Base-by-base conservation (phyloP, 2,113 vertebrate species). In the Helogale parvula region DNA sequence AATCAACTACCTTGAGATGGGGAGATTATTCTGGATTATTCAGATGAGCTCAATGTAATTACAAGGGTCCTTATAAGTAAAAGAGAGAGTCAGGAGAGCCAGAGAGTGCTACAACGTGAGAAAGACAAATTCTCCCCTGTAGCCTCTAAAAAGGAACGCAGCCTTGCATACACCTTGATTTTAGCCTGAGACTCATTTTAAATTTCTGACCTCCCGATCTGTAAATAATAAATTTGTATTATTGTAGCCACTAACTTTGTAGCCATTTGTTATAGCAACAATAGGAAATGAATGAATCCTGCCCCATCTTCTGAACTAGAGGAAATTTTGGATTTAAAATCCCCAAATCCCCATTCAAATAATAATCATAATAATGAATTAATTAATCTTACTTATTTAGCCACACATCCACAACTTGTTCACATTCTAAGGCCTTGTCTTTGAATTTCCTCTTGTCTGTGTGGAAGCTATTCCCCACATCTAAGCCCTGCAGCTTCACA, bases 1-100 rank as follows among this genome's bases (percentile, higher is more conserved):
- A 91, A 95, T 88, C 87, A 95, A 17, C 87, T 92, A 86, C 41
- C 29, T 68, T 71, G 35, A 96, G 60, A 95, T 85, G 50, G 27
- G 41, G 11, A 86, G 77, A 93, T 97, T 74, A 93, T 93, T 35
- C 66, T 88, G 54, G 74, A 97, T 92, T 85, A 92, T 47, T 52
- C 3, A 8, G 15, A 29, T 66, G 80, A 89, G 27, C 14, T 79
- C 45, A 79, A 3, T 63, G 90, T 86, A 71, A 91, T 93, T 90
- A 88, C 76, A 74, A 65, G 33, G 29, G 27, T 80, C 74, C 25
- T 71, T 52, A 63, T 60, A 80, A 95, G 74, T 63, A 45, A 54
- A 76, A 85, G 65, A 92, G 45, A 19, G 5, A 50, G 23, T 47
- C 38, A 92, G 25, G 38, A 94, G 65, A 77, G 29, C 47, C 80